These are phyloP conservation scores for Loriculus beryllinus DNA, from an alignment of 2,797 vertebrate genomes.

Conservation along the genomic window DNA sequence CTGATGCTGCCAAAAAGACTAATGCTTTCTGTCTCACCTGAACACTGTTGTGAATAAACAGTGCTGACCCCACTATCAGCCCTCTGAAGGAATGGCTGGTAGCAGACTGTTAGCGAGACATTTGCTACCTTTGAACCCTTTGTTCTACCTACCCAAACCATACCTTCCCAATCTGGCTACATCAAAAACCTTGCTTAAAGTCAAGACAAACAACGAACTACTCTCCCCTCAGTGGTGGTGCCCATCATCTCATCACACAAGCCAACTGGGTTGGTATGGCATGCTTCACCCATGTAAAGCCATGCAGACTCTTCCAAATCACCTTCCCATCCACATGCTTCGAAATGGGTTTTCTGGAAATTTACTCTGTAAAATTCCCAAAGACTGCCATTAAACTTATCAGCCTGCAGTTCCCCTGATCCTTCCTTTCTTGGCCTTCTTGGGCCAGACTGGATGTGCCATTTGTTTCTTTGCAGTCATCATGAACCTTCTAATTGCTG, in stretches of 20 bases:
- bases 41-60: background rate
- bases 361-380: background rate
- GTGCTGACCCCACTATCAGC: background rate
- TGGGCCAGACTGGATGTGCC: rapidly evolving
- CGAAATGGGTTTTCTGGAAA: background rate
- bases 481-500: background rate
- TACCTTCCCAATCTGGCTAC: background rate
- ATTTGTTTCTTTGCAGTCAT: background rate
- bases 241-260: background rate
- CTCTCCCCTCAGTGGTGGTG: background rate
- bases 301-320: background rate
- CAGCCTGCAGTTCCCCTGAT: background rate
- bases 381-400: background rate
- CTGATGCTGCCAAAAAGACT: background rate
- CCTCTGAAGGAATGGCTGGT: background rate
- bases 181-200: background rate
- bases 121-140: background rate
- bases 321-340: background rate
- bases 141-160: background rate
- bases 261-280: background rate
- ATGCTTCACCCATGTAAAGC: background rate
- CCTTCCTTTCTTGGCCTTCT: background rate
- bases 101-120: background rate
- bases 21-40: background rate
- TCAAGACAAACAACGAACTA: background rate